Base-by-base conservation (phyloP, 2,797 vertebrate species). In the Carduelis carduelis region DNA sequence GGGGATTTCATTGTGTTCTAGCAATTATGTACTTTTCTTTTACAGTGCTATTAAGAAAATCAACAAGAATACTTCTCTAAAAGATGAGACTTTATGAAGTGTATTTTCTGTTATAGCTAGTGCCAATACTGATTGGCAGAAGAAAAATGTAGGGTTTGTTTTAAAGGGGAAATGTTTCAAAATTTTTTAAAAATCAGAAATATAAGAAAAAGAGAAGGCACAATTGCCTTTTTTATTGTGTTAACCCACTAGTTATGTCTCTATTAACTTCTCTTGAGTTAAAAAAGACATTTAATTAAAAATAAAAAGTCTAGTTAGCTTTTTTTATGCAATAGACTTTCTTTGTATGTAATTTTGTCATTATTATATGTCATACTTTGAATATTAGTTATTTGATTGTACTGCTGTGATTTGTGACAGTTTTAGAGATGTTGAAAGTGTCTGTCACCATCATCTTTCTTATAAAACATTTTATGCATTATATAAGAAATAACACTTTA, bases 371-470 rank as follows among this genome's bases (percentile, higher is more conserved):
- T 95, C 91, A 92, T 93, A 87, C 68, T 91, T 96, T 86, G 59
- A 95, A 90, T 93, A 92, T 94, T 91, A 26, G 75, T 91, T 93
- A 84, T 78, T 78, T 91, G 43, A 59, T 91, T 93, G 70, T 80
- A 49, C 14, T 44, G 10, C 61, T 92, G 44, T 77, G 71, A 92
- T 96, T 94, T 96, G 79, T 95, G 83, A 83, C 32, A 78, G 22
- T 95, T 97, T 96, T 92, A 95, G 86, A 90, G 55, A 83, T 89
- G 66, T 91, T 53, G 26, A 77, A 95, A 69, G 59, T 95, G 87
- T 96, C 74, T 95, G 70, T 95, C 87, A 96, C 52, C 69, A 1
- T 81, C 69, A 89, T 94, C 65, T 95, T 97, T 87, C 85, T 95
- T 70, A 43, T 52, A 37, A 94, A 89, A 59, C 34, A 87, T 95